Percentiles rank a stretch among this genome's conserved stretches.
Evolutionary conservation across 2,113 vertebrate genomes (phyloP).

Genomic region (Platycercus adscitus): DNA sequence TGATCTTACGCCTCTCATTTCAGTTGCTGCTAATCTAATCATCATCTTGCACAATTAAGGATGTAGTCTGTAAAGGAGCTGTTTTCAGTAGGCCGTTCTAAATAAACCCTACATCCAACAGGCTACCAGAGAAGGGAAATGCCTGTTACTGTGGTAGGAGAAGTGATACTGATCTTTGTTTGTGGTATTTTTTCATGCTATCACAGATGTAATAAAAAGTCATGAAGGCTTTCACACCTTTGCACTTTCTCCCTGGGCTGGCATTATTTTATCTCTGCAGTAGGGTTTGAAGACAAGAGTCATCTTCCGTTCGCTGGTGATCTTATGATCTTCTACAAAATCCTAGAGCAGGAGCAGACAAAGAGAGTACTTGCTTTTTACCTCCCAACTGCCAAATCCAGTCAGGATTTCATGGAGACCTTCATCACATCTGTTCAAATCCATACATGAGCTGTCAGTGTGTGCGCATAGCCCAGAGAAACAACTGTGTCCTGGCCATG

Average conservation of each 20-base stretch:
- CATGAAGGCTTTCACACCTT: background rate
- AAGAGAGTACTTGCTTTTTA: background rate
- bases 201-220: background rate
- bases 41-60: background rate
- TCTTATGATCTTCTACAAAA: background rate
- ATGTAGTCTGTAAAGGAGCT: background rate
- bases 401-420: background rate
- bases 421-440: background rate
- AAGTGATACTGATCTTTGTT: background rate
- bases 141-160: background rate
- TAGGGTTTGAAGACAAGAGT: background rate
- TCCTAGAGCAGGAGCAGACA: background rate
- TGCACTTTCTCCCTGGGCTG: accelerated
- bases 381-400: accelerated
- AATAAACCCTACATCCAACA: background rate
- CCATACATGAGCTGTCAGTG: background rate
- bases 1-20: background rate
- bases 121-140: background rate
- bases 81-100: background rate
- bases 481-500: background rate
- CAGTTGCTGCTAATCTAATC: background rate
- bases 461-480: background rate
- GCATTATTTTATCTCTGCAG: background rate
- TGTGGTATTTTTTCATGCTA: background rate
- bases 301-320: background rate